These are phyloP conservation scores for Pelvicachromis taeniatus DNA, from an alignment of 2,113 vertebrate genomes.

Conservation along the genomic window DNA sequence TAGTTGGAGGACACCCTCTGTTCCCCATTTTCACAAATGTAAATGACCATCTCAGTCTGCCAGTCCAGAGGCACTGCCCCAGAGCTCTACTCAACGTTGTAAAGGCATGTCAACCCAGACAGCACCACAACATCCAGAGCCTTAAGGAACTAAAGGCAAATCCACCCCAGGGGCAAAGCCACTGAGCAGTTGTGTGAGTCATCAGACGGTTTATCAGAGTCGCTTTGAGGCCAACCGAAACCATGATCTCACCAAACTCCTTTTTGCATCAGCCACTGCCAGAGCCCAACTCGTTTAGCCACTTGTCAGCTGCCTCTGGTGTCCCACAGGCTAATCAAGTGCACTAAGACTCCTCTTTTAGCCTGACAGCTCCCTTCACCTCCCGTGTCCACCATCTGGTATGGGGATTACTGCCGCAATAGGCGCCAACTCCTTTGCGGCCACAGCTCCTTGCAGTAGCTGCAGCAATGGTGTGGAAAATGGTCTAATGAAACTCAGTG, in stretches of 20 bases:
- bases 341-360: background rate
- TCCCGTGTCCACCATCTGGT: background rate
- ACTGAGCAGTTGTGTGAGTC: background rate
- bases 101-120: background rate
- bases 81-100: background rate
- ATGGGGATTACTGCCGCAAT: too few relatives aligned
- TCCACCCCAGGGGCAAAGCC: background rate
- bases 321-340: background rate
- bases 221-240: background rate
- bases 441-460: background rate
- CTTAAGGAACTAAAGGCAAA: background rate
- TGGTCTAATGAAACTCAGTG: background rate
- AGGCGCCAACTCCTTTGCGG: background rate
- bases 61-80: background rate
- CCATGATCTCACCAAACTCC: background rate
- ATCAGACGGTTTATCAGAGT: background rate
- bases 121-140: background rate
- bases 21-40: background rate
- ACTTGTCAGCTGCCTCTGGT: background rate
- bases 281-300: background rate
- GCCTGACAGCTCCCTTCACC: background rate
- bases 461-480: background rate
- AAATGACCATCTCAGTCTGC: background rate
- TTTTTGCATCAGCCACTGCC: background rate
- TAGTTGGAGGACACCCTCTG: background rate